Base-by-base conservation (phyloP, 2,113 vertebrate genomes). In the Scomber colias region DNA sequence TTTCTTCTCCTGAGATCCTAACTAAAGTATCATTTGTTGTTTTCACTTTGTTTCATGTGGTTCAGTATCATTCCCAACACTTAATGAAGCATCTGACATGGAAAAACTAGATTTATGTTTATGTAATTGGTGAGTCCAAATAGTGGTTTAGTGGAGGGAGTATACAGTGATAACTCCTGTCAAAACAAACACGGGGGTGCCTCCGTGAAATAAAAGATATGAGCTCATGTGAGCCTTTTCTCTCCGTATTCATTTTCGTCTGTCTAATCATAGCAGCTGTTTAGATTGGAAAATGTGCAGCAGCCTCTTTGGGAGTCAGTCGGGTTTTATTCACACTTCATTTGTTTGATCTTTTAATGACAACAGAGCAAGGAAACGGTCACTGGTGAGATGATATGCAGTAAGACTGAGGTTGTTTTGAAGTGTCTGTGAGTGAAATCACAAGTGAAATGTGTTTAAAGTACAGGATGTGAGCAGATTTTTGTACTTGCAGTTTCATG, bases 101-200 rank as follows among this genome's bases (percentile, higher is more conserved):
- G n/a, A n/a, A n/a, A n/a, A n/a, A n/a, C n/a, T 45, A 44, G 8
- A 71, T 74, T 53, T n/a, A 9, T 12, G 24, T 72, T 54, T 70
- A 3, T n/a, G 10, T 15, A 7, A 40, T 44, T 66, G 27, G 44
- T 67, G 46, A 55, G 70, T 63, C 75, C 27, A 81, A 66, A n/a
- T 57, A 14, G 59, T 77, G 30, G 49, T 82, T 76, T 71, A 71
- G 74, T 16, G 4, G 3, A 69, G 68, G 63, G 19, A 75, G 66
- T 57, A 63, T 75, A 24, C 17, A 72, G 24, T 16, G 57, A 79
- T 61, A 3, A 14, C 45, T 80, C 44, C 53, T 82, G 63, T 87
- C 50, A 68, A 86, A 88, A 87, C 63, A 86, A 78, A 64, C 46
- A 46, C 1, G 24, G 24, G 24, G 24, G 24, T 14, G 7, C 56